Conservation (phyloP, 2,797 vertebrate genomes). For the Acanthurus lineatus region DNA sequence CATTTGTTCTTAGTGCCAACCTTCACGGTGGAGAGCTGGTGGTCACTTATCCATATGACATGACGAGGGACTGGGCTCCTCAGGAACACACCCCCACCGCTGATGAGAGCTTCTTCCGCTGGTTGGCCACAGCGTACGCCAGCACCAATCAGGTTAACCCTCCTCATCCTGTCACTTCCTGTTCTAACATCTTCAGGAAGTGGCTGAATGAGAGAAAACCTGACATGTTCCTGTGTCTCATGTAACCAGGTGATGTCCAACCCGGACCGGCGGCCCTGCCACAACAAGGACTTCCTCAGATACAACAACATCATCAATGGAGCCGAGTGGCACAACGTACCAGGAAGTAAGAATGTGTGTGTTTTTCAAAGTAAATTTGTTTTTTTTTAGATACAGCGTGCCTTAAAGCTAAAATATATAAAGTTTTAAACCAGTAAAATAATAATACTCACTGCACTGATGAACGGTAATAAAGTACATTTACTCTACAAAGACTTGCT, state of each 20-base stretch:
- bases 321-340: constrained; percentile 93
- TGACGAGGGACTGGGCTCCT: constrained; percentile 92
- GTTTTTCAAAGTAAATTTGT: no score
- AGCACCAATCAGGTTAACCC: constrained; percentile 68
- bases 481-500: no score
- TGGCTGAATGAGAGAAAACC: no score
- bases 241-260: constrained; percentile 89
- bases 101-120: constrained; percentile 93
- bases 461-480: no score
- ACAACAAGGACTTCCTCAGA: constrained; percentile 90
- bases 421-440: no score
- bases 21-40: constrained; percentile 96
- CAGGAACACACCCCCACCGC: constrained; percentile 91
- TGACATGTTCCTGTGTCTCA: no score
- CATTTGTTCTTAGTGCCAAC: constrained; percentile 96
- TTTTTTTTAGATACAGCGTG: no score
- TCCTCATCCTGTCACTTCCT: no score
- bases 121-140: constrained; percentile 94
- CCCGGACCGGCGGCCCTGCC: constrained; percentile 90
- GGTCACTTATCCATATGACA: constrained; percentile 95
- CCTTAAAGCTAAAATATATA: no score
- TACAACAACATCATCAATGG: constrained; percentile 94
- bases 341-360: constrained; percentile 88
- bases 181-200: no score
- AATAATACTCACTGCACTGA: no score